These are phyloP conservation scores for Sebastes trivittatus DNA, from an alignment of 2,797 vertebrate species.

Conservation along the genomic window DNA sequence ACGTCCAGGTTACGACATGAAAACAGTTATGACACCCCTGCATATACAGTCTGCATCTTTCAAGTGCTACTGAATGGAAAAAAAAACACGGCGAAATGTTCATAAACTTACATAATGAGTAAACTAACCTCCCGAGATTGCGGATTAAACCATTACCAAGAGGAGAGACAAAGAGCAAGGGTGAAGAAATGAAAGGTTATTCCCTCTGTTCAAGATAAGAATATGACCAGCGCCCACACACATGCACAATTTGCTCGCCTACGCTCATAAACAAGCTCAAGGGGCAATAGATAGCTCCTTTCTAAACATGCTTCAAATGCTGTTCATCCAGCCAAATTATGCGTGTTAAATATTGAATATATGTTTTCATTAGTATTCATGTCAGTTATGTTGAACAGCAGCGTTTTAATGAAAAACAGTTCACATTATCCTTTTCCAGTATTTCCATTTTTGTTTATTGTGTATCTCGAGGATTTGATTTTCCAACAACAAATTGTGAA, in stretches of 20 bases:
- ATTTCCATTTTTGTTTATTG: neutral
- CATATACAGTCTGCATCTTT: neutral
- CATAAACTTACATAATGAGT: conserved; percentile 34
- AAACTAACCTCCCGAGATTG: conserved; percentile 31
- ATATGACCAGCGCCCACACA: conserved; percentile 46
- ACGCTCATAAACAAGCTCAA: conserved; percentile 37
- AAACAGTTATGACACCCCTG: neutral
- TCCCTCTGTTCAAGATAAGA: conserved; percentile 46
- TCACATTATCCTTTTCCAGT: neutral
- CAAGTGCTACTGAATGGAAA: neutral
- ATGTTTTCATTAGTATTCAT: neutral
- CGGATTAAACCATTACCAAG: conserved; percentile 50
- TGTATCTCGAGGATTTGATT: neutral
- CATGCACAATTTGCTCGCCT: conserved; percentile 23
- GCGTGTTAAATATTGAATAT: neutral
- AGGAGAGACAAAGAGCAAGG: conserved; percentile 42
- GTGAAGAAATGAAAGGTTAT: conserved; percentile 52
- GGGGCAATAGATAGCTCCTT: conserved; percentile 8
- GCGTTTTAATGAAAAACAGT: neutral
- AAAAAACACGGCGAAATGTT: conserved; percentile 1
- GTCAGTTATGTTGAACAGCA: neutral
- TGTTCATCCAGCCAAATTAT: neutral
- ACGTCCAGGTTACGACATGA: neutral
- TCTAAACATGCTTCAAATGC: neutral
- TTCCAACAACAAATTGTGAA: neutral